These are phyloP conservation scores for Momotus momota DNA, from an alignment of 2,797 vertebrate genomes.

Conservation along the genomic window DNA sequence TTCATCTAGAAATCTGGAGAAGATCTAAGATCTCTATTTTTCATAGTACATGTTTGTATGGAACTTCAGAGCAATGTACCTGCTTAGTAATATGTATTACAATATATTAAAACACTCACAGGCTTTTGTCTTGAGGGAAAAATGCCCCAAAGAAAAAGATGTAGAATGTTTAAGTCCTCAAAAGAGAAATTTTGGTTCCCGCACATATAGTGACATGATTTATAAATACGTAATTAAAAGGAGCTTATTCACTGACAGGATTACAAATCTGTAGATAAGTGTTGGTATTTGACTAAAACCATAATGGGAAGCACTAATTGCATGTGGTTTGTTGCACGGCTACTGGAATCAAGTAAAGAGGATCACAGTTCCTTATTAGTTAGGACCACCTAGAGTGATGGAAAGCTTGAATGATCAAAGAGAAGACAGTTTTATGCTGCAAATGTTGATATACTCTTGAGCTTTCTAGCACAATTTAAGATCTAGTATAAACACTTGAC, in stretches of 20 bases:
- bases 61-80: neutral
- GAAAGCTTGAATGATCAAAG: conserved; percentile 77
- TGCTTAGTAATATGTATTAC: neutral
- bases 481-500: conserved; percentile 23
- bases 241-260: neutral
- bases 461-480: conserved; percentile 60
- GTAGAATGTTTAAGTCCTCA: neutral
- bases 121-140: neutral
- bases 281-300: conserved; percentile 26
- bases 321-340: conserved; percentile 35
- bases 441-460: conserved; percentile 61
- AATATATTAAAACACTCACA: neutral
- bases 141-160: neutral
- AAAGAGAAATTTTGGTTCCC: neutral
- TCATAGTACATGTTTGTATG: neutral
- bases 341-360: conserved; percentile 58
- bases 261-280: neutral
- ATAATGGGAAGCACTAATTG: conserved; percentile 42
- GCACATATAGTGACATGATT: neutral
- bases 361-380: conserved; percentile 72
- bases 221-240: conserved; percentile 46
- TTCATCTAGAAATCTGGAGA: neutral
- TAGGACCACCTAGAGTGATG: conserved; percentile 73
- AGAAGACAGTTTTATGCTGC: conserved; percentile 42
- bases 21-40: neutral